Conservation (phyloP, 2,113 vertebrate species). For the Donacobius atricapilla region DNA sequence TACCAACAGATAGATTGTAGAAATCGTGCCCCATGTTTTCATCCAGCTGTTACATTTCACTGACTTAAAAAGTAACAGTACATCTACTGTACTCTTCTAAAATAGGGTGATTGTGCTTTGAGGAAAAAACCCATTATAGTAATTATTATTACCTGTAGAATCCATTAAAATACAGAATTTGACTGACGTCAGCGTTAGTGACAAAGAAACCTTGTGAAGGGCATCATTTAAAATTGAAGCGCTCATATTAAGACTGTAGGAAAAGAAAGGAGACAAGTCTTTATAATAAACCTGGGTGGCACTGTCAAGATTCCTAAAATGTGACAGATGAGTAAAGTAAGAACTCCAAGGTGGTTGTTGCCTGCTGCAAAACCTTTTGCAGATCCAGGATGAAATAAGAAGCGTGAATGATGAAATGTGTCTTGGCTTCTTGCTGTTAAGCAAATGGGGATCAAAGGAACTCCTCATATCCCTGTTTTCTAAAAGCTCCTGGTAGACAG, state of each 20-base stretch:
- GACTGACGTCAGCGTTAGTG: background rate
- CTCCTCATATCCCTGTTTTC: background rate
- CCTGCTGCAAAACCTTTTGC: background rate
- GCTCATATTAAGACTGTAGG: background rate
- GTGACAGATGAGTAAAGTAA: background rate
- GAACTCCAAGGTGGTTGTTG: background rate
- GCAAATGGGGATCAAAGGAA: background rate
- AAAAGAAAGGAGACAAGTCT: background rate
- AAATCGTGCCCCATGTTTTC: background rate
- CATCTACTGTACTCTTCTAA: fast-evolving
- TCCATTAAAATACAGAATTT: background rate
- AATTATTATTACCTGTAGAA: background rate
- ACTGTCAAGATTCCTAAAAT: background rate
- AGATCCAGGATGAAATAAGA: background rate
- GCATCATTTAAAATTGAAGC: background rate
- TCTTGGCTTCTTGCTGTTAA: background rate
- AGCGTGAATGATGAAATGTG: background rate
- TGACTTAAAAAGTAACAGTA: background rate
- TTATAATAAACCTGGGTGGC: background rate
- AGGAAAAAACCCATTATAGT: background rate
- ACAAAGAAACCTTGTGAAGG: background rate
- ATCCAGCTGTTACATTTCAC: background rate
- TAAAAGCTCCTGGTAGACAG: background rate
- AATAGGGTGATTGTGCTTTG: background rate
- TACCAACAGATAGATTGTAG: background rate